Conservation (phyloP, 2,113 vertebrate genomes). For the Periophthalmodon schlosseri region DNA sequence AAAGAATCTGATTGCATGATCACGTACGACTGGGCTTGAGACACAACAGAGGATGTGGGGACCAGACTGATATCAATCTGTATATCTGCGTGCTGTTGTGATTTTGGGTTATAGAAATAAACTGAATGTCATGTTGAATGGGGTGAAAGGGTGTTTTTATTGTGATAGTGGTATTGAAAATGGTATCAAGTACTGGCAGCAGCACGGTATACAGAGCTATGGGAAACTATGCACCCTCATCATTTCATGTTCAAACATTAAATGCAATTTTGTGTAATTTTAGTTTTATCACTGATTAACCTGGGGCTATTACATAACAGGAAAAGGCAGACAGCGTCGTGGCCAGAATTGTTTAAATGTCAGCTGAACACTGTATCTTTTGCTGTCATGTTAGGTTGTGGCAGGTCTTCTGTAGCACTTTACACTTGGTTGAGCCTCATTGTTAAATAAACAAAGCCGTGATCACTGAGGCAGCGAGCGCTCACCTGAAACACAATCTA, state of each 20-base stretch:
- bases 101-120: no score
- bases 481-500: conserved; percentile 46
- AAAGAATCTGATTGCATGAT: no score
- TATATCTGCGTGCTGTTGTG: no score
- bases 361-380: conserved; percentile 41
- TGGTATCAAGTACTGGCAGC: background rate
- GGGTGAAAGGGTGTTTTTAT: no score
- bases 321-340: conserved; percentile 10
- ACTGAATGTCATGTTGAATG: no score
- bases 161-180: no score
- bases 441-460: conserved; percentile 67
- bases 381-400: conserved; percentile 56
- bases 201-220: conserved; percentile 26
- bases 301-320: conserved; percentile 8
- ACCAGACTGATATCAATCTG: no score
- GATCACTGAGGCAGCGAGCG: conserved; percentile 43
- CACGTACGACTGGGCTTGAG: no score
- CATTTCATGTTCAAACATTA: conserved; percentile 25
- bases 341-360: conserved; percentile 26
- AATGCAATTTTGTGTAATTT: conserved; percentile 28
- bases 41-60: no score
- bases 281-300: conserved; percentile 8
- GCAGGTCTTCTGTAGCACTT: conserved; percentile 52
- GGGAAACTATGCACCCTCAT: conserved; percentile 58
- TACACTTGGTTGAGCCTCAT: conserved; percentile 54